These are phyloP conservation scores for Sceloporus tristichus DNA, from an alignment of 2,113 vertebrate genomes.

Conservation along the genomic window DNA sequence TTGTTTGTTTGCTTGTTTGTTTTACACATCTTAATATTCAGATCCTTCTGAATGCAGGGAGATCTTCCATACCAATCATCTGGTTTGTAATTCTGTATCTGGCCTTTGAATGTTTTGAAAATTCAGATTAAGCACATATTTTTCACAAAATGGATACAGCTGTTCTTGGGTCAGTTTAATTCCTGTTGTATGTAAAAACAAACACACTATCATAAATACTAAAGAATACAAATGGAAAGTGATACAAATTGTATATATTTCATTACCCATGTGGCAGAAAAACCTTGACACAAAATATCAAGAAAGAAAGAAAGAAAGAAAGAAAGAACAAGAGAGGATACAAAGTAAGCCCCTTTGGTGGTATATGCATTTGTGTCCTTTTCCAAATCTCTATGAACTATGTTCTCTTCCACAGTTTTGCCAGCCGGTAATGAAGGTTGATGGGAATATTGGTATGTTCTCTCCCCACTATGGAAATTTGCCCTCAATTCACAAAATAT, in stretches of 20 bases:
- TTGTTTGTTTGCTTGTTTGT: not conserved
- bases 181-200: not conserved
- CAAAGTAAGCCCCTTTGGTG: no score
- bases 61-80: not conserved
- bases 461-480: not conserved
- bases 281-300: not conserved
- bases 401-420: no score
- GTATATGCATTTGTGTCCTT: no score
- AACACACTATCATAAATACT: not conserved
- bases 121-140: constrained; percentile 17
- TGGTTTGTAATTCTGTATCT: constrained; percentile 6
- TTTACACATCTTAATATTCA: constrained; percentile 12
- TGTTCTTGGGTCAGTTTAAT: constrained; percentile 21
- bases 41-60: not conserved
- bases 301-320: not conserved
- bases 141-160: constrained; percentile 26
- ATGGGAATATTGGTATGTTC: not conserved
- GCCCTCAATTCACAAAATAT: not conserved
- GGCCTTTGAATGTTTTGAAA: constrained; percentile 18
- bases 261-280: not conserved
- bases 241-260: not conserved
- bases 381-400: no score
- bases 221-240: constrained; percentile 7
- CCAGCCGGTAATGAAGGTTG: no score
- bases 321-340: not conserved